Evolutionary conservation across 35 echinoderm and acorn worm species (phyloP).

Genomic region (Heliocidaris erythrogramma): DNA sequence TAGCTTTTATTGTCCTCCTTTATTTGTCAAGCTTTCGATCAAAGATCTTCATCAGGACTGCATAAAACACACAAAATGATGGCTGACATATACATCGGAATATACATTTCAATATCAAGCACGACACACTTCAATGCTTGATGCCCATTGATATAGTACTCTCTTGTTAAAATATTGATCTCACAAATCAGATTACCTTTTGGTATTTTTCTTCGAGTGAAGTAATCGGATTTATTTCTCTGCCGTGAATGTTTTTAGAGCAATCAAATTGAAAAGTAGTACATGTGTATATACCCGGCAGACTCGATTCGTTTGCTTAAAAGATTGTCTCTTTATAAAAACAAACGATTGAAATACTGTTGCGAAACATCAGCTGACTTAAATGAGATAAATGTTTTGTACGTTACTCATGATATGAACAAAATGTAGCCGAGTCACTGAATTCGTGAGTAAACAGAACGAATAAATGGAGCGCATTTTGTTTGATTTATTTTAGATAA

Average conservation of each 20-base stretch:
- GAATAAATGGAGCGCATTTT: not conserved
- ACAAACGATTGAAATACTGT: not conserved
- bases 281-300: not conserved
- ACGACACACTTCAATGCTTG: not conserved
- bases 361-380: not conserved
- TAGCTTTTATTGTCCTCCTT: too few species aligned
- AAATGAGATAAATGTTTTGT: not conserved
- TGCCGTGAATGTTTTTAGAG: not conserved
- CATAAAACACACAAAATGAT: too few species aligned
- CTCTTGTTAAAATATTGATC: not conserved
- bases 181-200: not conserved
- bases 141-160: not conserved
- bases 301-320: not conserved
- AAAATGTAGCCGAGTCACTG: not conserved
- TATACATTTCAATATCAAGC: too few species aligned
- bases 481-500: not conserved
- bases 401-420: not conserved
- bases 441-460: not conserved
- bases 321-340: not conserved
- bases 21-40: too few species aligned
- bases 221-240: not conserved
- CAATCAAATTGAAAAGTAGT: not conserved
- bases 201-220: not conserved
- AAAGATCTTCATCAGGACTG: too few species aligned
- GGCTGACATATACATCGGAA: too few species aligned